Evolutionary conservation across 2,113 vertebrate genomes (phyloP).

Genomic region (Pleuronectes platessa): DNA sequence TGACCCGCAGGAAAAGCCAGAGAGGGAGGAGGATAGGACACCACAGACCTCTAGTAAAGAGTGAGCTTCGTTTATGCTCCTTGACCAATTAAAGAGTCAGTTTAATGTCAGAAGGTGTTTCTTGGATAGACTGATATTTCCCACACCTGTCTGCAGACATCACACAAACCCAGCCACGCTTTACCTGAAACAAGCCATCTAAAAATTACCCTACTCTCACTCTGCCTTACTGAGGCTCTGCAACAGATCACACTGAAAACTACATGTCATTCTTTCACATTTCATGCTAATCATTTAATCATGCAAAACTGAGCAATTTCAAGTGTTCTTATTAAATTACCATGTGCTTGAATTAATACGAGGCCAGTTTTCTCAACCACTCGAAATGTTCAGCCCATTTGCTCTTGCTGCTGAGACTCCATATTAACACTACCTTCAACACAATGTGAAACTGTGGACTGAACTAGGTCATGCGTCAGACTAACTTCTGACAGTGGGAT

Average conservation of each 20-base stretch:
- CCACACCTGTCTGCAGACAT: constrained; percentile 19
- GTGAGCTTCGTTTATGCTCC: constrained; percentile 5
- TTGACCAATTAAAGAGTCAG: constrained; percentile 23
- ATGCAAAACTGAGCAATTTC: neutral
- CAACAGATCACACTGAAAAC: neutral
- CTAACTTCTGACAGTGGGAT: constrained; percentile 3
- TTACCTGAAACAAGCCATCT: constrained; percentile 15
- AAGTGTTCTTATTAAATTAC: neutral
- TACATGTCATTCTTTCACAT: neutral
- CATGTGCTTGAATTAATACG: neutral
- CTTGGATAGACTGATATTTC: constrained; percentile 1
- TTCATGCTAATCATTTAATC: neutral
- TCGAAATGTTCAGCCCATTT: neutral
- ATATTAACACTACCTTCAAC: constrained; percentile 4
- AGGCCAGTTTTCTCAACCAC: neutral
- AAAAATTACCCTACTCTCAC: constrained; percentile 1
- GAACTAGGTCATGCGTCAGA: constrained; percentile 19
- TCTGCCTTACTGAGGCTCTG: neutral
- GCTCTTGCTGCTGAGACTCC: neutral
- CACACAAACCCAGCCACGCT: neutral
- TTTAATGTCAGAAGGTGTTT: constrained; percentile 23
- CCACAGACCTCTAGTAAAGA: neutral
- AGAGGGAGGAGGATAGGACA: neutral
- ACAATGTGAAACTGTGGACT: neutral
- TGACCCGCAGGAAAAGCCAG: constrained; percentile 30